These are phyloP conservation scores for Ganaspis sp. DNA, from an alignment of 1,140 invertebrate genomes.

Conservation along the genomic window DNA sequence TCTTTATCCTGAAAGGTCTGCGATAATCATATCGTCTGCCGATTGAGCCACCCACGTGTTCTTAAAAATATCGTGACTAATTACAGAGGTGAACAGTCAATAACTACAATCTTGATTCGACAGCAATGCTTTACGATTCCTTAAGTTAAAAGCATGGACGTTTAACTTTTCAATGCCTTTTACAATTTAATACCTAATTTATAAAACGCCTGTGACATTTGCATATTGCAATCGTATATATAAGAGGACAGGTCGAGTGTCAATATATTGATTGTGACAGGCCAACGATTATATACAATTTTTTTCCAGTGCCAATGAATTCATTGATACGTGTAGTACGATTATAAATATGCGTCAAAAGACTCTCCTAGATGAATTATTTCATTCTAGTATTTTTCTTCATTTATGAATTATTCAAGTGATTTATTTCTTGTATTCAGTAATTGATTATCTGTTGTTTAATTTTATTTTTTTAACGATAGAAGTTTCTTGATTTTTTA, in stretches of 20 bases:
- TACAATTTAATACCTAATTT: slow-evolving; percentile 7
- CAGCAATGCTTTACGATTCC: background rate
- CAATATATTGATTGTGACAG: background rate
- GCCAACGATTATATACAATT: slow-evolving; percentile 1
- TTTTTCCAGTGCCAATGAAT: background rate
- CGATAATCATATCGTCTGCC: slow-evolving; percentile 10
- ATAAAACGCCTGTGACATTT: slow-evolving; percentile 5
- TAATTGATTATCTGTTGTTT: too few species aligned
- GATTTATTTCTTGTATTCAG: too few species aligned
- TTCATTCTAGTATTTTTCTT: too few species aligned
- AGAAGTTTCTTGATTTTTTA: too few species aligned
- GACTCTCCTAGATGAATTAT: too few species aligned
- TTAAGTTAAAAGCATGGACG: background rate
- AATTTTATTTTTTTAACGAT: too few species aligned
- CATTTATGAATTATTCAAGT: too few species aligned
- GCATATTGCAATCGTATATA: slow-evolving; percentile 5
- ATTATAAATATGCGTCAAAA: too few species aligned
- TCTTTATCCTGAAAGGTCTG: slow-evolving; percentile 4
- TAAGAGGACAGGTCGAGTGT: background rate
- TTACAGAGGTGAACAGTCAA: slow-evolving; percentile 5
- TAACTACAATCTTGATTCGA: slow-evolving; percentile 6
- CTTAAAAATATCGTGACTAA: slow-evolving; percentile 2
- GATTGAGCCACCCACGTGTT: slow-evolving; percentile 4
- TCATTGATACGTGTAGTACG: background rate
- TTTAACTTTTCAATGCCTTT: slow-evolving; percentile 6